A percentile compares a stretch with the other conserved stretches of the same genome.
These are phyloP conservation scores for Thunnus albacares DNA, from an alignment of 2,797 vertebrate genomes.

Conservation along the genomic window DNA sequence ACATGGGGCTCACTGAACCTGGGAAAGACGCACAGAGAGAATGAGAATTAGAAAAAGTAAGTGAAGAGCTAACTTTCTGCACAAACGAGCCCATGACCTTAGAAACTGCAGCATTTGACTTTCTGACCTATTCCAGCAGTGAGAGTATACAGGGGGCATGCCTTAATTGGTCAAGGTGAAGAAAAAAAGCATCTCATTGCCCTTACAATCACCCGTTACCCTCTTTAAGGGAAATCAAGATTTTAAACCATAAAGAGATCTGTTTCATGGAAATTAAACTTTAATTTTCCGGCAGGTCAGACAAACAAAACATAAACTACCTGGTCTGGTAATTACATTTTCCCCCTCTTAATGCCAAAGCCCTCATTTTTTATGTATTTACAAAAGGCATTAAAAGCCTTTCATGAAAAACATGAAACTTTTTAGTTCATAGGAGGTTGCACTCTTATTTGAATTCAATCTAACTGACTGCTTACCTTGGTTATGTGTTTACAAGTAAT, in stretches of 20 bases:
- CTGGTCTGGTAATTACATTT: slow-evolving; percentile 4
- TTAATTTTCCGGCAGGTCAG: background rate
- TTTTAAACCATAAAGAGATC: background rate
- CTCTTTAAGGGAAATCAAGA: slow-evolving; percentile 4
- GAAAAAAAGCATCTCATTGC: slow-evolving; percentile 25
- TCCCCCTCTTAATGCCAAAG: slow-evolving; percentile 6
- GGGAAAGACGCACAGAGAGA: slow-evolving; percentile 53
- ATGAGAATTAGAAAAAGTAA: slow-evolving; percentile 7
- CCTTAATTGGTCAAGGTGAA: slow-evolving; percentile 61
- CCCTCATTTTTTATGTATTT: background rate
- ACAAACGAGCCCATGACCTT: slow-evolving; percentile 48
- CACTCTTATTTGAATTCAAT: background rate
- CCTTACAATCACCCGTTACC: slow-evolving; percentile 40
- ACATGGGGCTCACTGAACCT: slow-evolving; percentile 95
- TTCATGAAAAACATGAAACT: background rate
- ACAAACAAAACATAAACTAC: slow-evolving; percentile 24
- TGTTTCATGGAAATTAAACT: slow-evolving; percentile 25
- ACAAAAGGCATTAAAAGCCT: background rate
- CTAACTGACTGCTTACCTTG: background rate
- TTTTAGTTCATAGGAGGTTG: background rate
- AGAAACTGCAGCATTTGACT: slow-evolving; percentile 65
- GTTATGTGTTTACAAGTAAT: background rate
- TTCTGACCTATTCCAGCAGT: slow-evolving; percentile 66
- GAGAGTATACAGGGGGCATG: slow-evolving; percentile 49
- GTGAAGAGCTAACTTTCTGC: slow-evolving; percentile 38